Evolutionary conservation across 2,888 invertebrate genomes (phyloP), one percentile per base, ranked within the genome.

Genomic region (Ischnus inquisitorius): DNA sequence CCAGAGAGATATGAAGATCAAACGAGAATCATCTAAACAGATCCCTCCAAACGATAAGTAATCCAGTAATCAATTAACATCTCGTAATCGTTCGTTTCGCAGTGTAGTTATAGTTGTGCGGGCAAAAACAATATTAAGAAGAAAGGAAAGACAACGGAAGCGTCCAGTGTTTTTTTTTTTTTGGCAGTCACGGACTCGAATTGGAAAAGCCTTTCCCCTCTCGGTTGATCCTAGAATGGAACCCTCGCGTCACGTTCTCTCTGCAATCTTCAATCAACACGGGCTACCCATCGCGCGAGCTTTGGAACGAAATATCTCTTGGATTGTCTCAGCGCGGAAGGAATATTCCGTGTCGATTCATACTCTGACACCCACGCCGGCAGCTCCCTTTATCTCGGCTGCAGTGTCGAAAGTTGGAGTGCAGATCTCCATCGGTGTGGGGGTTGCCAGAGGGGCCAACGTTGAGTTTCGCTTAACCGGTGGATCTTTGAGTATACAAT

Each of bases 391-490:
- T 2, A 92, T 90, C 51, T 92, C 92, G 2, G 90, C 79, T 8
- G 83, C 62, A 4, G 91, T 81, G 65, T 93, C 93, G 76, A 92
- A 91, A 22, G 91, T 91, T 2, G 92, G 92, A 5, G 92, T 92
- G 54, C 90, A 92, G 69, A 92, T 90, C 8, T 93, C 92, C n/a
- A 92, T 91, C 0, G 92, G 91, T 22, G 92, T 91, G 0, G 92
- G 90, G 0, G 86, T 87, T 4, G 92, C 91, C 3, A 93, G 86
- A 0, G 92, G 92, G 0, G 92, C 92, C 12, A 89, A 64, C 41
- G 88, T 89, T 10, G 89, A 51, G 4, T 75, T 86, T 57, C 76
- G 88, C 78, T 88, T 90, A 6, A 72, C 6, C 10, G 85, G 67
- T 16, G 82, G 60, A 34, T 90, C 88, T 41, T 88, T 90, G 14